Evolutionary conservation across 2,797 vertebrate species (phyloP), one percentile per base, ranked within the genome.

Genomic region (Synaphobranchus kaupii): DNA sequence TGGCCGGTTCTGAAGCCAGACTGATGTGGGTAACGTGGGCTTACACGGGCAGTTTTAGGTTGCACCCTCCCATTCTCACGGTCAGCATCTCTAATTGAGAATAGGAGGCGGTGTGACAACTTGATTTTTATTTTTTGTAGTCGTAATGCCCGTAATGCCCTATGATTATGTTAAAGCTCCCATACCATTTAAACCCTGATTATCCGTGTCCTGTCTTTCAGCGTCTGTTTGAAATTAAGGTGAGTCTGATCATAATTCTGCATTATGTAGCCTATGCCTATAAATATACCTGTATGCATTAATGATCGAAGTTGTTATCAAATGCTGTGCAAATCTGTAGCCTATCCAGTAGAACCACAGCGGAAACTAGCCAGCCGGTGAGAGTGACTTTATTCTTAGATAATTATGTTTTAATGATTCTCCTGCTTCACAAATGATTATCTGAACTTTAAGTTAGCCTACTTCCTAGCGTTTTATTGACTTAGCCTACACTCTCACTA

Each of bases 71-170:
- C 90, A 56, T 12, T 87, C 84, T 50, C 86, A 91, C 89, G 90
- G 92, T 94, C 92, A 80, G 87, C 63, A 28, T 78, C n/a, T 87
- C 87, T 94, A 94, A 95, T 92, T 93, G 92, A 92, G 89, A 86
- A 91, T 90, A n/a, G 17, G 31, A 58, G 85, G 88, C 34, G 34
- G 71, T 50, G 39, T 39, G 39, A 39, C 3, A 39, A 39, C 39
- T 39, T 39, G 0, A 39, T 39, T 39, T 39, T 39, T 39, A n/a
- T 39, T 39, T 39, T 39, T 39, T 39, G 39, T 39, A 39, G 39
- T 1, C 39, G 39, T 39, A 39, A 39, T 39, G 39, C 39, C n/a
- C n/a, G n/a, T n/a, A n/a, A n/a, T n/a, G 39, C 1, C 1, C 39
- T 39, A 39, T 39, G 39, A 39, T 39, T 39, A 39, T 39, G 39